Evolutionary conservation across 1,140 invertebrate species (phyloP), one percentile per base, ranked within the genome.

Genomic region (Rhyacophila brunnea): DNA sequence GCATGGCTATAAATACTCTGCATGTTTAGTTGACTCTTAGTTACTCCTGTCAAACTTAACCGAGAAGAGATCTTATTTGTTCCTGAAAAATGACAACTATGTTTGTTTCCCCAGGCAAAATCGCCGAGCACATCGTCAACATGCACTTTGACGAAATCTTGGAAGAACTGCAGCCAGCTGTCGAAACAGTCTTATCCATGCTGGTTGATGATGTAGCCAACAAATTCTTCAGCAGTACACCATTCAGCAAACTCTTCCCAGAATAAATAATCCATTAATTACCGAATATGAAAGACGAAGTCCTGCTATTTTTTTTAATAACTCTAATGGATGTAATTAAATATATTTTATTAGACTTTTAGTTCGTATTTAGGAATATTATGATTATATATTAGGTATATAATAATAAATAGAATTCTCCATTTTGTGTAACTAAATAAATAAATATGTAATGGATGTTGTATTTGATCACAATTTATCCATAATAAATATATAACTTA

Each of bases 141-240:
- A 79, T 80, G 72, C 80, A 81, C 62, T 72, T 78, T 2, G 64
- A 67, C 3, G 79, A 80, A 13, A 70, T 82, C 6, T 66, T 78
- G 1, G 70, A 73, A 45, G 79, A 81, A 60, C 68, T 81, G 0
- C 74, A 80, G 58, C 80, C 80, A 1, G 75, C 79, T 0, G 71
- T 82, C 23, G 80, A 81, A 67, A 78, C 77, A 1, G 74, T 79
- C 0, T 63, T 79, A 0, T 70, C 71, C 2, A 80, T 79, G 75
- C 70, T 81, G 0, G 56, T 80, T 3, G 79, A 81, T 55, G 78
- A 81, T 42, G 71, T 81, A 1, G 74, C 75, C 34, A 77, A 76
- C 40, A 80, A 81, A 66, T 79, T 80, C 60, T 74, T 80, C 23
- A 78, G 74, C 57, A 72, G 74, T 34, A 67, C 79, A 3, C 77